These are phyloP conservation scores for Hippoglossus stenolepis DNA, from an alignment of 2,113 vertebrate species.

Conservation along the genomic window DNA sequence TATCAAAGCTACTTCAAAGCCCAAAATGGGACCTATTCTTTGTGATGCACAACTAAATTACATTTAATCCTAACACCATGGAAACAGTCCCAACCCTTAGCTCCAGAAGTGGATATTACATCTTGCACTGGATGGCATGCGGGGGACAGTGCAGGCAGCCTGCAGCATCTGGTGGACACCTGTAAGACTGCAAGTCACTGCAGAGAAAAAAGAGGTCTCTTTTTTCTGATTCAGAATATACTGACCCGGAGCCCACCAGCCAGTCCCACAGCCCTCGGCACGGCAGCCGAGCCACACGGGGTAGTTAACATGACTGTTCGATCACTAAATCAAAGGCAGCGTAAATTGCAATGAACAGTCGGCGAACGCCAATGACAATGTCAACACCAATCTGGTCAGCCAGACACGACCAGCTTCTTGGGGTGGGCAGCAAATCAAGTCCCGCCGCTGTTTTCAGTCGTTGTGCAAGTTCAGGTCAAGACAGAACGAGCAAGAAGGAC, in stretches of 20 bases:
- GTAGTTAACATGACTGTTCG: constrained; percentile 19
- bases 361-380: constrained; percentile 45
- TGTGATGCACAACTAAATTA: constrained; percentile 51
- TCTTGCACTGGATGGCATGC: constrained; percentile 37
- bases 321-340: constrained; percentile 57
- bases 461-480: constrained; percentile 16
- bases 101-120: constrained; percentile 11
- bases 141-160: constrained; percentile 58
- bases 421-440: constrained; percentile 24
- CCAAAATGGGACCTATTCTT: constrained; percentile 43
- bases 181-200: constrained; percentile 72
- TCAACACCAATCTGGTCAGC: constrained; percentile 44
- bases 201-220: constrained; percentile 39
- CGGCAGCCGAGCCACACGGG: constrained; percentile 4
- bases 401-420: constrained; percentile 16
- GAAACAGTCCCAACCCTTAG: constrained; percentile 25
- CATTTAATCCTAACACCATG: constrained; percentile 54
- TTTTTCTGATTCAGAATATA: constrained; percentile 5
- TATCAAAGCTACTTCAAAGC: constrained; percentile 56
- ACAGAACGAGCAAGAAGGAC: background rate
- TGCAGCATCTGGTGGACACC: constrained; percentile 81
- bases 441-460: background rate
- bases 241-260: constrained; percentile 33
- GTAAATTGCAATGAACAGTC: constrained; percentile 52
- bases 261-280: constrained; percentile 5